Evolutionary conservation across 2,797 vertebrate species (phyloP).

Genomic region (Garrulus glandarius): DNA sequence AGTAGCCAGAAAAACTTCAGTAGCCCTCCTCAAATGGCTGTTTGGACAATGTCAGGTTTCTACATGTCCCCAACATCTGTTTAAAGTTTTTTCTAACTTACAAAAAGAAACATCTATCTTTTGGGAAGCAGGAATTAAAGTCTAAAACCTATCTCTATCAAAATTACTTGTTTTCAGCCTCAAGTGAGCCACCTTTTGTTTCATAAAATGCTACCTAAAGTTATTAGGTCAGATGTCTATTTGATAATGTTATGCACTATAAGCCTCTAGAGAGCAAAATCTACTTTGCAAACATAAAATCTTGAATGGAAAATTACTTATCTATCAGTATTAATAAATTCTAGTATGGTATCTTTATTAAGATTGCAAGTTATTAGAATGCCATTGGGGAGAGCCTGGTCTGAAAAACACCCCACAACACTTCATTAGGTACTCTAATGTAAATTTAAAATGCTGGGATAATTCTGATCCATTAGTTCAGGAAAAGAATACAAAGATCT

Average conservation of each 20-base stretch:
- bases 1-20: background rate
- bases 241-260: background rate
- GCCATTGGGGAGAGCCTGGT: background rate
- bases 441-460: background rate
- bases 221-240: background rate
- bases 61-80: background rate
- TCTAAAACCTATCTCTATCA: background rate
- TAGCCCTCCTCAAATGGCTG: background rate
- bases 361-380: background rate
- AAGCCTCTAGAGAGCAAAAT: background rate
- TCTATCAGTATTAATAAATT: slow-evolving; percentile 3
- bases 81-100: background rate
- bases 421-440: background rate
- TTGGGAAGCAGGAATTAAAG: background rate
- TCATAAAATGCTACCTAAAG: background rate
- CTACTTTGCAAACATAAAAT: background rate
- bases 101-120: background rate
- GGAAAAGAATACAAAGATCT: background rate
- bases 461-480: background rate
- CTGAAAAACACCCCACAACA: background rate
- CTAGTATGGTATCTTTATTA: background rate
- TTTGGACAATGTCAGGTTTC: background rate
- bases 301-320: slow-evolving; percentile 12
- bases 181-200: background rate
- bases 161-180: background rate